Conservation (phyloP, 2,113 vertebrate species). For the Rhinoptilus africanus region DNA sequence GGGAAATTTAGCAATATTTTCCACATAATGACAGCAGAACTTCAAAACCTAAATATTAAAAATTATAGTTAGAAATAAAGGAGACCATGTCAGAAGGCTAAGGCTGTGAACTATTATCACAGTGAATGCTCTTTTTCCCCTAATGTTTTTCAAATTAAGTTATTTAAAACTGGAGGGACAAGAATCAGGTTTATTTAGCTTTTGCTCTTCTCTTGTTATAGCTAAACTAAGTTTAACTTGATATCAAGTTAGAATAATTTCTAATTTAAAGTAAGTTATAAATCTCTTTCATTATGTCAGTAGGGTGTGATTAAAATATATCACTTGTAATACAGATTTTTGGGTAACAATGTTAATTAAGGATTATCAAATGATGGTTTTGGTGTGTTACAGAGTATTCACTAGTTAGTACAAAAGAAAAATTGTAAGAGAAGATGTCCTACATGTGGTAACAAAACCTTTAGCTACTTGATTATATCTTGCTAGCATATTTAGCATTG, state of each 20-base stretch:
- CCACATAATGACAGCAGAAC: neutral
- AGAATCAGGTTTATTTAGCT: neutral
- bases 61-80: neutral
- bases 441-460: neutral
- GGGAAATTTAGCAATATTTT: neutral
- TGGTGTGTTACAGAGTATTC: neutral
- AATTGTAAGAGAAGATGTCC: neutral
- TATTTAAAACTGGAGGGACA: neutral
- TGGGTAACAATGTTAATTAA: neutral
- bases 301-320: neutral
- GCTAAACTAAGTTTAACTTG: neutral
- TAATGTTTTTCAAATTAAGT: neutral
- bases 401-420: neutral
- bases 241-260: neutral
- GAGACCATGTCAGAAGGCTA: neutral
- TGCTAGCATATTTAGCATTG: neutral
- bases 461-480: neutral
- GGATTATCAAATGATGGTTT: neutral
- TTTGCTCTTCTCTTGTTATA: neutral
- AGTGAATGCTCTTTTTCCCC: neutral
- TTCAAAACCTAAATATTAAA: neutral
- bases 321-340: neutral
- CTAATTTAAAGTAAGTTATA: neutral
- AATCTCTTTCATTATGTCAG: fast-evolving
- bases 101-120: neutral